These are phyloP conservation scores for Gadus chalcogrammus DNA, from an alignment of 2,113 vertebrate species.

Conservation along the genomic window DNA sequence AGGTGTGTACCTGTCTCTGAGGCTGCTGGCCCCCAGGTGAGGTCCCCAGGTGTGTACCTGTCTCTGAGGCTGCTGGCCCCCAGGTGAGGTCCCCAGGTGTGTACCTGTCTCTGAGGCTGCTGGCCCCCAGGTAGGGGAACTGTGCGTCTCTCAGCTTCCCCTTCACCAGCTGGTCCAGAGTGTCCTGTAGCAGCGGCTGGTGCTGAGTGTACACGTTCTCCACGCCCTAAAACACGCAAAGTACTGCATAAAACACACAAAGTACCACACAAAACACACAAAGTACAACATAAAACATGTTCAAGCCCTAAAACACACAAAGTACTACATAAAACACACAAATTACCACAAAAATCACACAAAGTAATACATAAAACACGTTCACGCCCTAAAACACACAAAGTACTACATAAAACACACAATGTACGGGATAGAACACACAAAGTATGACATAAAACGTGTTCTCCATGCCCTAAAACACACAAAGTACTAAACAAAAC, in stretches of 20 bases:
- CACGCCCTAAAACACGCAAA: conserved; percentile 78
- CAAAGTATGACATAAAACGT: no score
- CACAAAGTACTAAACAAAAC: neutral
- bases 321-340: no score
- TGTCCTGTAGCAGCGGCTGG: conserved; percentile 90
- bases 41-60: neutral
- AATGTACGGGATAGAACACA: no score
- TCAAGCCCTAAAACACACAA: neutral
- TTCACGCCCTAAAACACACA: neutral
- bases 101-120: conserved; percentile 76
- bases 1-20: no score
- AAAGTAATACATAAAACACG: neutral
- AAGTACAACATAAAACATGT: neutral
- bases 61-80: neutral
- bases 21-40: neutral
- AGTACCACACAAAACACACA: neutral
- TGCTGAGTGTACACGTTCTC: conserved; percentile 97
- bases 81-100: conserved; percentile 1
- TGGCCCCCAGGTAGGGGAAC: conserved; percentile 92
- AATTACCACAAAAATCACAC: no score
- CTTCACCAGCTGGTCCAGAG: conserved; percentile 93
- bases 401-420: neutral
- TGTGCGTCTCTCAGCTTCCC: conserved; percentile 90
- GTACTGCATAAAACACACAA: conserved; percentile 63
- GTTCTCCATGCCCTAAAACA: no score